A percentile compares a stretch with the other conserved stretches of the same genome.
Evolutionary conservation across 1,140 invertebrate genomes (phyloP).

Genomic region (Macrobrachium rosenbergii): DNA sequence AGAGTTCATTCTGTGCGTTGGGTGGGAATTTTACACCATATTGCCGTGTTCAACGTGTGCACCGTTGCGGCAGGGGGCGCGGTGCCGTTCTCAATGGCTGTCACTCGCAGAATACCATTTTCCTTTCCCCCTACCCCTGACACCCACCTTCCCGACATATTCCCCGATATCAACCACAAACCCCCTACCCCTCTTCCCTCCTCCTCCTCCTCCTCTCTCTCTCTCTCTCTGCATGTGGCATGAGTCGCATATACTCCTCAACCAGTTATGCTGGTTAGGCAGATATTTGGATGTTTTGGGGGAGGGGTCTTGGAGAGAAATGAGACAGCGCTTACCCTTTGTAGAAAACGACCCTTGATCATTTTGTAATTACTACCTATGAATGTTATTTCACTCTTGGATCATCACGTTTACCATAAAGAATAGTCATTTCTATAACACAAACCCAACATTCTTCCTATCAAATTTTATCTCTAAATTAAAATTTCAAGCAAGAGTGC

Average conservation of each 20-base stretch:
- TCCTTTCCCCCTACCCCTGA: neutral
- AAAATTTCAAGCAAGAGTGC: no score
- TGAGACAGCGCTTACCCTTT: no score
- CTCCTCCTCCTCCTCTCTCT: conserved; percentile 34
- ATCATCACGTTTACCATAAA: no score
- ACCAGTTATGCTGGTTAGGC: no score
- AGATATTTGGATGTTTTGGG: neutral
- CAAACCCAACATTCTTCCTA: no score
- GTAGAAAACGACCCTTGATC: no score
- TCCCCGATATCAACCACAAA: conserved; percentile 32
- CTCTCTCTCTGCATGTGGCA: neutral
- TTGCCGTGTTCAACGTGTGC: conserved; percentile 58
- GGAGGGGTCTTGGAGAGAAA: neutral
- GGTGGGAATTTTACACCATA: conserved; percentile 62
- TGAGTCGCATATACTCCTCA: no score
- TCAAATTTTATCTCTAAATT: no score
- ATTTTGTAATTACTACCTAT: no score
- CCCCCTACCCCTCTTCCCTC: neutral
- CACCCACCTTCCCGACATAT: neutral
- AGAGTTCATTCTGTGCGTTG: conserved; percentile 58
- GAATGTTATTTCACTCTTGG: no score
- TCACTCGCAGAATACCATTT: conserved; percentile 55
- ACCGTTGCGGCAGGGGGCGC: conserved; percentile 51
- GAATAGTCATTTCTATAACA: no score
- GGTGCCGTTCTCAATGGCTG: conserved; percentile 51